Conservation (phyloP, 2,888 invertebrate species). For the Rhopalosiphum nymphaeae region DNA sequence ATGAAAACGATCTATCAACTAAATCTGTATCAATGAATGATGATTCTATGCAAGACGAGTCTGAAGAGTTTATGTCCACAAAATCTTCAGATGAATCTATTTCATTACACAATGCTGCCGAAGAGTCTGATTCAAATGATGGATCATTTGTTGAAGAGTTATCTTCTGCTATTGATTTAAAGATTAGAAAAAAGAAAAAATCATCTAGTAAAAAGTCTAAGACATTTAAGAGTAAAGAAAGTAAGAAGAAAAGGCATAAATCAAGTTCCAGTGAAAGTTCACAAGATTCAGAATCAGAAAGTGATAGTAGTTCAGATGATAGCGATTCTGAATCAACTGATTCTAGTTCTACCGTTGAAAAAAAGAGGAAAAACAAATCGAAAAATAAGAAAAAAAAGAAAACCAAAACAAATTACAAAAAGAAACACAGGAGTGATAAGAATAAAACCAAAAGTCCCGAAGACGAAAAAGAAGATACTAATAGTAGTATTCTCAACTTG, state of each 20-base stretch:
- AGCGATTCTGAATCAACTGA: conserved; percentile 37
- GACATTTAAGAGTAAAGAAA: conserved; percentile 45
- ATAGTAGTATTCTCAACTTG: conserved; percentile 49
- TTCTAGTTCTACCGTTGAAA: conserved; percentile 42
- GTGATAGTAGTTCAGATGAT: conserved; percentile 53
- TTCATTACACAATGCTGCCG: not conserved
- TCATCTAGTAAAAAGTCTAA: conserved; percentile 49
- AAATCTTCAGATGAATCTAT: conserved; percentile 42
- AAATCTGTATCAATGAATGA: conserved; percentile 18
- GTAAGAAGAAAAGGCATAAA: conserved; percentile 46
- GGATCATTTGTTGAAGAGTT: not conserved
- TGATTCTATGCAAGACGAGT: conserved; percentile 37
- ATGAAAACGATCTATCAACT: conserved; percentile 3
- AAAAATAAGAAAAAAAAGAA: conserved; percentile 50
- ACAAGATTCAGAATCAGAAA: conserved; percentile 44
- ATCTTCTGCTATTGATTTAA: not conserved
- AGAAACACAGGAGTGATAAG: conserved; percentile 16
- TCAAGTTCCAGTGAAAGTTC: conserved; percentile 60
- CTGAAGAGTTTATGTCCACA: conserved; percentile 13
- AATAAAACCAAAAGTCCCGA: not conserved
- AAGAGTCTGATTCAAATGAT: conserved; percentile 7
- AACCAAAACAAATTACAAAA: conserved; percentile 28
- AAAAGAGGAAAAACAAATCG: conserved; percentile 30
- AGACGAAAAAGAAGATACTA: conserved; percentile 27
- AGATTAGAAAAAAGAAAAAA: conserved; percentile 28